Evolutionary conservation across 2,888 invertebrate species (phyloP).

Genomic region (Dioctria rufipes): DNA sequence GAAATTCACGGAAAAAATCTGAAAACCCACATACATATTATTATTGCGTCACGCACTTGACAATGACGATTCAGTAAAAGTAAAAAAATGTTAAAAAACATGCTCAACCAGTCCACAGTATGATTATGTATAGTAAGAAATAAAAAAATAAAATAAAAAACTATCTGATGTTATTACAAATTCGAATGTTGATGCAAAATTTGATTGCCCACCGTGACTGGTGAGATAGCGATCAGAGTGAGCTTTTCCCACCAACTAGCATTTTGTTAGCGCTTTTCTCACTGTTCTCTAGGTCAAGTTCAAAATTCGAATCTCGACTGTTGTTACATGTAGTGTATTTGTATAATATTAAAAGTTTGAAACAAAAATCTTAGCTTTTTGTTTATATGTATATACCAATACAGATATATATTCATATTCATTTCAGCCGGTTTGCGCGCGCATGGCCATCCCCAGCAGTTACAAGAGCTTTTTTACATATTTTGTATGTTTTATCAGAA

Average conservation of each 20-base stretch:
- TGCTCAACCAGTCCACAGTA: too few relatives aligned
- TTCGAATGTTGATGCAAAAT: not conserved
- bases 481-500: too few relatives aligned
- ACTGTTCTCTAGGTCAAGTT: conserved; percentile 36
- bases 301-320: conserved; percentile 22
- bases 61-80: not conserved
- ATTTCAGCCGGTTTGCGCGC: conserved; percentile 28
- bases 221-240: too few relatives aligned
- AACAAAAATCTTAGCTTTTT: not conserved
- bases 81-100: not conserved
- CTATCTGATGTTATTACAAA: not conserved
- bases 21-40: too few relatives aligned
- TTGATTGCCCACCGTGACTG: too few relatives aligned
- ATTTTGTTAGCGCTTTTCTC: not conserved
- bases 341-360: not conserved
- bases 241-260: not conserved
- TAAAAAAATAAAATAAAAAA: too few relatives aligned
- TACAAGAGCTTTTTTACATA: conserved; percentile 7
- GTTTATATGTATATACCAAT: not conserved
- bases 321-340: not conserved
- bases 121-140: too few relatives aligned
- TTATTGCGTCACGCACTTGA: not conserved
- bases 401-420: not conserved
- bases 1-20: too few relatives aligned
- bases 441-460: conserved; percentile 9